Evolutionary conservation across 2,797 vertebrate species (phyloP).

Genomic region (Lycodopsis pacificus): DNA sequence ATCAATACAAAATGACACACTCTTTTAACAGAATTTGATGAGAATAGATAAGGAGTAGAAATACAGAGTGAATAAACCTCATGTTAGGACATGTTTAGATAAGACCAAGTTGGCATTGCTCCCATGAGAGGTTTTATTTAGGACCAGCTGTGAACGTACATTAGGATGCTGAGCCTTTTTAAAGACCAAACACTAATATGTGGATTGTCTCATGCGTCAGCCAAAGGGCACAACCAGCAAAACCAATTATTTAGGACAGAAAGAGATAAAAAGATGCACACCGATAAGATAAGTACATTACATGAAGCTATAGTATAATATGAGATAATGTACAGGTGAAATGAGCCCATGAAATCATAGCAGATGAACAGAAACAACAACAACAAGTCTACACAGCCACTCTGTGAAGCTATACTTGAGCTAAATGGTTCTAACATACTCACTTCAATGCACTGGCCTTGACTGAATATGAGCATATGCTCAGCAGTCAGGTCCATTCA

Average conservation of each 20-base stretch:
- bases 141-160: not conserved
- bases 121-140: slow-evolving; percentile 43
- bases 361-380: not conserved
- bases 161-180: slow-evolving; percentile 24
- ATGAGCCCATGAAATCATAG: not conserved
- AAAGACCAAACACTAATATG: not conserved
- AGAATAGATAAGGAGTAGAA: not conserved
- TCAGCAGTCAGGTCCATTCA: not conserved
- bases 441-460: not conserved
- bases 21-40: not conserved
- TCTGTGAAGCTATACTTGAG: not conserved
- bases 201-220: not conserved
- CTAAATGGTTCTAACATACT: not conserved
- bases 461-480: not conserved
- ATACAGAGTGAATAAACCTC: not conserved
- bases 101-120: slow-evolving; percentile 1
- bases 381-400: not conserved
- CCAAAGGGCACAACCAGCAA: slow-evolving; percentile 8
- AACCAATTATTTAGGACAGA: slow-evolving; percentile 10
- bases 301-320: not conserved
- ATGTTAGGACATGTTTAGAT: not conserved
- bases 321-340: not conserved
- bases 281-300: not conserved
- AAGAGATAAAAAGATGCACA: not conserved
- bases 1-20: not conserved